phyloP scores from a whole-genome alignment of 2,797 vertebrate genomes.

The Myotis pilosus region DNA sequence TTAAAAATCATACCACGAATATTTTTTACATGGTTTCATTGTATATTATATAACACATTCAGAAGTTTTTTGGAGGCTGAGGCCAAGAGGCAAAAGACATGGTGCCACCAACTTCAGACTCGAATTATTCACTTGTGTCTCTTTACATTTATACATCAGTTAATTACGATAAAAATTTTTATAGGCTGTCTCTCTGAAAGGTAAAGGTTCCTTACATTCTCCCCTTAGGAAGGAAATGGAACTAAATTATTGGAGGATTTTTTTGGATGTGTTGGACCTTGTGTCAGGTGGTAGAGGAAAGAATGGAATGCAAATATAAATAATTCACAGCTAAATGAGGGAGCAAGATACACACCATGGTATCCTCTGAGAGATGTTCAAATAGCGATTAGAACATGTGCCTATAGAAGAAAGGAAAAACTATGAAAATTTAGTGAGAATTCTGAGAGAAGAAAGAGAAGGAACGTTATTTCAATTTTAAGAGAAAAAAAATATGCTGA shows the following conservation, averaged over 20 bases:
- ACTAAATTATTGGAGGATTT: neutral
- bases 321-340: neutral
- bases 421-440: neutral
- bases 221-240: neutral
- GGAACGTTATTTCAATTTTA: neutral
- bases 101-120: neutral
- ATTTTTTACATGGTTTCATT: constrained; percentile 33
- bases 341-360: neutral
- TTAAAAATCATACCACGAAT: constrained; percentile 29
- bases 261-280: neutral
- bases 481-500: neutral
- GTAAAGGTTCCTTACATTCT: neutral
- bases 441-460: neutral
- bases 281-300: neutral
- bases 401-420: neutral
- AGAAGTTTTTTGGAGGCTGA: neutral
- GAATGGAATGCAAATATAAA: neutral
- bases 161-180: neutral
- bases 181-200: neutral
- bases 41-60: neutral
- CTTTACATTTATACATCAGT: neutral
- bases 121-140: neutral
- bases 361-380: neutral
- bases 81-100: neutral
- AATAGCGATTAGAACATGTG: neutral